Base-by-base conservation (phyloP, 2,888 invertebrate genomes). In the Ophion costatus region DNA sequence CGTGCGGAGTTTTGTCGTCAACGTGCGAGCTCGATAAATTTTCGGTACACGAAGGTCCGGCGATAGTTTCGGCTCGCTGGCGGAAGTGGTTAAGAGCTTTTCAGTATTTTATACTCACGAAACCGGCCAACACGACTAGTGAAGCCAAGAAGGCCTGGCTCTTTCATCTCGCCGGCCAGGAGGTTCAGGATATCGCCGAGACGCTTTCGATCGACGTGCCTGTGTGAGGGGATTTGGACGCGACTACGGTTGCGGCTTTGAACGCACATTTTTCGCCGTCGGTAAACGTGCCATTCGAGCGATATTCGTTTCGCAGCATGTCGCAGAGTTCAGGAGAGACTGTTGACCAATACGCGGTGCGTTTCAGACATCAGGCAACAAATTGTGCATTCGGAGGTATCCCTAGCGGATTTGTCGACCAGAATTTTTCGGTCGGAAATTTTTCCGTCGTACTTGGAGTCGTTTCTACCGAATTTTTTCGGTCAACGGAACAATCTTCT, bases 31-130 rank as follows among this genome's bases (percentile, higher is more conserved):
- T 66, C 29, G 66, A 66, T 3, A 66, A 66, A 33, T 66, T 66
- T 33, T 66, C 66, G 20, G 66, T 66, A 1, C 66, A 66, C 33
- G 66, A 66, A 33, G 38, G n/a, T 33, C 66, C 66, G n/a, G 66
- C 33, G n/a, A 66, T 29, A 17, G 66, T 66, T 38, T 66, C 66
- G 66, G 10, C 33, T 66, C 66, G 66, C n/a, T 66, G 66, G 66
- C 66, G 66, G n/a, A 66, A 33, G 22, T 66, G 66, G 66, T 29
- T 66, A 2, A 11, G 66, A 14, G 29, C 66, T 14, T 66, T 66
- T 33, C 5, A 66, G 0, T 66, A 66, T 66, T 66, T 66, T n/a
- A 66, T 66, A 9, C 38, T 33, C 33, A 33, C 33, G 61, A 61
- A 20, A 20, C 14, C 14, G 6, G 20, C 61, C 10, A 61, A 61